phyloP scores from a whole-genome alignment of 2,797 vertebrate genomes.

The Okamejei kenojei region DNA sequence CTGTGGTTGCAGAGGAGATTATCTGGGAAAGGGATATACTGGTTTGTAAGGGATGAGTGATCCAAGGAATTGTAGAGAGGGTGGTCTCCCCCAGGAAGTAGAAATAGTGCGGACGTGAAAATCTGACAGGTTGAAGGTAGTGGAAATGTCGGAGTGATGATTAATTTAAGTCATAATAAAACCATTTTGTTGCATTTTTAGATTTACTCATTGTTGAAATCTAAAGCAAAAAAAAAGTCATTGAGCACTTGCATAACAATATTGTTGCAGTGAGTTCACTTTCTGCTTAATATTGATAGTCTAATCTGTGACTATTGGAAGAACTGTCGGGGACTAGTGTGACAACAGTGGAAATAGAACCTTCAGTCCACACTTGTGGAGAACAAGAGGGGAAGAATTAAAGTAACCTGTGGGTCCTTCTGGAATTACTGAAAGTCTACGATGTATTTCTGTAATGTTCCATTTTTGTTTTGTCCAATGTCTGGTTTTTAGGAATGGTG shows the following conservation, averaged over 20 bases:
- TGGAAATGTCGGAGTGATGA: background rate
- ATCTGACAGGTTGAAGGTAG: too few species aligned
- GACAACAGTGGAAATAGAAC: background rate
- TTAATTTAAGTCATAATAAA: background rate
- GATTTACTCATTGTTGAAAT: background rate
- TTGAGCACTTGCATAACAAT: background rate
- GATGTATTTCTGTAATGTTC: background rate
- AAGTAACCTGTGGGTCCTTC: background rate
- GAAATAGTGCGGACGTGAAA: too few species aligned
- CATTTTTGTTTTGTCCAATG: background rate
- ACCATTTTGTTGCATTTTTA: background rate
- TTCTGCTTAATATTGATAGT: background rate
- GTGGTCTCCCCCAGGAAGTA: too few species aligned
- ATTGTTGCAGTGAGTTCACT: background rate
- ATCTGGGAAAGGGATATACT: too few species aligned
- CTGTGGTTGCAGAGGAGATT: too few species aligned
- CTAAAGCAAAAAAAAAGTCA: background rate
- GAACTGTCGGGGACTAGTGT: background rate
- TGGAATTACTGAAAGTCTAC: background rate
- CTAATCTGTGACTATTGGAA: background rate
- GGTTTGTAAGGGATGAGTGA: too few species aligned
- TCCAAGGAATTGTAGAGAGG: too few species aligned
- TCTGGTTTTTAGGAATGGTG: conserved; percentile 78
- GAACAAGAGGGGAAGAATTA: background rate
- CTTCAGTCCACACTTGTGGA: background rate